Percentiles rank a stretch among this genome's conserved stretches.
phyloP scores from a whole-genome alignment of 2,797 vertebrate genomes.

The Arnoldichthys spilopterus region DNA sequence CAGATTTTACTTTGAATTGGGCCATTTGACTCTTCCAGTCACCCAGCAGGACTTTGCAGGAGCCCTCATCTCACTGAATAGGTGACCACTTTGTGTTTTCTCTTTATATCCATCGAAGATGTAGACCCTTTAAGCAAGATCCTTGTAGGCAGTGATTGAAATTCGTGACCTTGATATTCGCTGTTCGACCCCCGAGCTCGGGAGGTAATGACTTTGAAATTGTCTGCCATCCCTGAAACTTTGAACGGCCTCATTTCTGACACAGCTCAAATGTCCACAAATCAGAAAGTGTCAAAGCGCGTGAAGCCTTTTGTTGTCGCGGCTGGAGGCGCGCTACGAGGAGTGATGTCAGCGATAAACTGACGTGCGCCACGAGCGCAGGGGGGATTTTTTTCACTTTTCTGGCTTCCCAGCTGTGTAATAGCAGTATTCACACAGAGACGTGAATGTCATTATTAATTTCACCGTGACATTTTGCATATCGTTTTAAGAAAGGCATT shows the following conservation, averaged over 20 bases:
- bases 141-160: conserved; percentile 54
- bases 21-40: conserved; percentile 12
- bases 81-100: conserved; percentile 25
- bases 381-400: conserved; percentile 33
- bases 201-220: conserved; percentile 61
- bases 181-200: conserved; percentile 33
- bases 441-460: conserved; percentile 61
- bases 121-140: conserved; percentile 49
- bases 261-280: conserved; percentile 51
- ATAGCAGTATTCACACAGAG: conserved; percentile 48
- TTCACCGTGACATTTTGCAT: conserved; percentile 57
- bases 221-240: conserved; percentile 46
- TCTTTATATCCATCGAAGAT: conserved; percentile 36
- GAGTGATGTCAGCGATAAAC: conserved; percentile 36
- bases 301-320: conserved; percentile 25
- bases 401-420: conserved; percentile 51
- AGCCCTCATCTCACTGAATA: conserved; percentile 2
- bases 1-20: conserved; percentile 15
- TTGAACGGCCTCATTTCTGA: conserved; percentile 44
- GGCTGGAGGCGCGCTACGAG: conserved; percentile 27
- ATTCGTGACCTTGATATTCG: conserved; percentile 60
- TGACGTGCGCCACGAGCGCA: conserved; percentile 21
- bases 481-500: conserved; percentile 36
- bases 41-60: conserved; percentile 9
- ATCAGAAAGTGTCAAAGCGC: conserved; percentile 52